phyloP scores from a whole-genome alignment of 2,113 vertebrate species.

The Malurus alboscapulatus region DNA sequence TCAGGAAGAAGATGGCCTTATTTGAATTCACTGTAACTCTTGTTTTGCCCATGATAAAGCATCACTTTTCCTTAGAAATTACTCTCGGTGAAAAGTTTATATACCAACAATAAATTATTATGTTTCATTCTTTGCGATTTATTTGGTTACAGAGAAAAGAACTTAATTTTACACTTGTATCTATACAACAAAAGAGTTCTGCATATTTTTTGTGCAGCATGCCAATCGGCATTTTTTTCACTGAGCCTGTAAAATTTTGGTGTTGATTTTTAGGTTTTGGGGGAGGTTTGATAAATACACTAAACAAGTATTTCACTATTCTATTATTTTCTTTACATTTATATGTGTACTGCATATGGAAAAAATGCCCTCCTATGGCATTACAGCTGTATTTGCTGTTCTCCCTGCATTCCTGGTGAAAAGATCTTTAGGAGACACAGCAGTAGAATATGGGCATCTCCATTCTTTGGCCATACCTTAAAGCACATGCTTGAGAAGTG shows the following conservation, averaged over 20 bases:
- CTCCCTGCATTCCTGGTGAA: background rate
- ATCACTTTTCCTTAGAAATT: background rate
- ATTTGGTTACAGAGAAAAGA: background rate
- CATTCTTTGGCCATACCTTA: background rate
- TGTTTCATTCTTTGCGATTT: background rate
- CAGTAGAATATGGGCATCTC: background rate
- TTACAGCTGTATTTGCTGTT: background rate
- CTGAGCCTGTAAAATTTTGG: background rate
- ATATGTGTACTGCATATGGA: background rate
- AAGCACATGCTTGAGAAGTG: background rate
- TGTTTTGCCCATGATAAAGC: background rate
- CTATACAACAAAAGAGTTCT: background rate
- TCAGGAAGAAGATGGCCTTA: background rate
- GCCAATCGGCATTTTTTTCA: background rate
- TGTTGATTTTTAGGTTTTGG: background rate
- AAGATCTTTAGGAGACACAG: background rate
- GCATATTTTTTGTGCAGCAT: background rate
- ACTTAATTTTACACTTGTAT: background rate
- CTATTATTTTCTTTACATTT: background rate
- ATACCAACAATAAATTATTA: background rate
- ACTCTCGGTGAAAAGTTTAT: background rate
- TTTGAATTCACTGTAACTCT: background rate
- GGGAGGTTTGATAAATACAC: background rate
- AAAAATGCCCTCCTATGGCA: background rate
- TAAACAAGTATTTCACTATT: background rate